These are phyloP conservation scores for Magallana ariakensis DNA, from an alignment of 1,140 invertebrate species.

Conservation along the genomic window DNA sequence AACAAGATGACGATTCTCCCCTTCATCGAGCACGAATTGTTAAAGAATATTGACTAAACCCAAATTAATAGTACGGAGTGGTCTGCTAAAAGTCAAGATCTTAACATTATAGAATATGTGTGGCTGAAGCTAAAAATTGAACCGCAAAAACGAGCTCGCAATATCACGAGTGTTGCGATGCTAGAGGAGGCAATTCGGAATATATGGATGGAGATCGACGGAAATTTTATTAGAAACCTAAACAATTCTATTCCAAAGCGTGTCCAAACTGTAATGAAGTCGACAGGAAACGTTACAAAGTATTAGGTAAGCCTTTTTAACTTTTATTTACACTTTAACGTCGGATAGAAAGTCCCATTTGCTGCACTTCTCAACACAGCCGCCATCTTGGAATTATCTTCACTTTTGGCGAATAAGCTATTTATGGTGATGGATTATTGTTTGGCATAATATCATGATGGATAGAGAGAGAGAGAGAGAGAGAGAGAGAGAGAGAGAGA, in stretches of 20 bases:
- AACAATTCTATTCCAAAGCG: constrained; percentile 26
- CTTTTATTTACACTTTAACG: background rate
- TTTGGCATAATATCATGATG: too few species aligned
- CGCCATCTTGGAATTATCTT: constrained; percentile 1
- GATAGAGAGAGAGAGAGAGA: background rate
- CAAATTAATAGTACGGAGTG: constrained; percentile 2
- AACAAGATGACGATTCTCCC: constrained; percentile 39
- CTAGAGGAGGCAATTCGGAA: background rate
- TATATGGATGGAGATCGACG: constrained; percentile 4
- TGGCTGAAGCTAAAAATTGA: constrained; percentile 34
- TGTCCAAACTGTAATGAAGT: constrained; percentile 12
- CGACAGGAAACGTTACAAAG: constrained; percentile 40
- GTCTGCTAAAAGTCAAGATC: constrained; percentile 25
- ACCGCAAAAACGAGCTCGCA: constrained; percentile 27
- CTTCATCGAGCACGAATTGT: constrained; percentile 20
- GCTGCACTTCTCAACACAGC: too few species aligned
- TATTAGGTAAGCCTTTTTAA: constrained; percentile 39
- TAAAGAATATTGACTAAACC: constrained; percentile 9
- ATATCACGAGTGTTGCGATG: background rate
- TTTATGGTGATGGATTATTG: too few species aligned
- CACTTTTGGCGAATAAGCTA: background rate
- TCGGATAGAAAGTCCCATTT: background rate
- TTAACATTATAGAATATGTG: constrained; percentile 49
- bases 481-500: too few species aligned
- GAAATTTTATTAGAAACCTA: background rate